phyloP scores from a whole-genome alignment of 2,797 vertebrate species.

The Platalea minor region DNA sequence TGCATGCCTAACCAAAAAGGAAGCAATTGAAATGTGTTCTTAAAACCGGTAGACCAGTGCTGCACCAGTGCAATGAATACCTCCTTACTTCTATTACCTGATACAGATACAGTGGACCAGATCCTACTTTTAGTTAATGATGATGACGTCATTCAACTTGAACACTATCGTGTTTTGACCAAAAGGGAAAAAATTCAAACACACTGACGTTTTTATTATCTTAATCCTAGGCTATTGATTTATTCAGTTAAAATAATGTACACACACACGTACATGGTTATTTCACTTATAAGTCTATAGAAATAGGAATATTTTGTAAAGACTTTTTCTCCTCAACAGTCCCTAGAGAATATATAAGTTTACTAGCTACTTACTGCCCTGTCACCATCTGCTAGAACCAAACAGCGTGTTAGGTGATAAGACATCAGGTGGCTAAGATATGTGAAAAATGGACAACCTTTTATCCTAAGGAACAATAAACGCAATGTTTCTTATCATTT shows the following conservation, averaged over 20 bases:
- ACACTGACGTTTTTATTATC: background rate
- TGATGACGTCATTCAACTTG: background rate
- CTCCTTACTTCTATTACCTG: background rate
- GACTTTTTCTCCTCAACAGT: background rate
- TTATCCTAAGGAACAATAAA: background rate
- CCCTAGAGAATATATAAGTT: background rate
- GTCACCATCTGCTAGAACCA: background rate
- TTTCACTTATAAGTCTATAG: background rate
- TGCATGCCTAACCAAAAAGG: background rate
- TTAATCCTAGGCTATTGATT: background rate
- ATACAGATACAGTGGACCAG: background rate
- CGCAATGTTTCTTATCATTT: background rate
- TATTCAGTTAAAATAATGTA: background rate
- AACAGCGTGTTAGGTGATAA: background rate
- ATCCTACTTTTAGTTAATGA: background rate
- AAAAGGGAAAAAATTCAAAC: background rate
- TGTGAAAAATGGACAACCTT: background rate
- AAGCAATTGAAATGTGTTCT: background rate
- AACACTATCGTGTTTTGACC: background rate
- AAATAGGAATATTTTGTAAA: background rate
- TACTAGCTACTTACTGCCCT: background rate
- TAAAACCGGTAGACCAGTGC: background rate
- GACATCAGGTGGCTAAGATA: background rate
- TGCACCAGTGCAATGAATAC: background rate
- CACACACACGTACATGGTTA: accelerated